Percentiles rank a stretch among this genome's conserved stretches.
These are phyloP conservation scores for Brevimyrus niger DNA, from an alignment of 2,113 vertebrate genomes.

Conservation along the genomic window DNA sequence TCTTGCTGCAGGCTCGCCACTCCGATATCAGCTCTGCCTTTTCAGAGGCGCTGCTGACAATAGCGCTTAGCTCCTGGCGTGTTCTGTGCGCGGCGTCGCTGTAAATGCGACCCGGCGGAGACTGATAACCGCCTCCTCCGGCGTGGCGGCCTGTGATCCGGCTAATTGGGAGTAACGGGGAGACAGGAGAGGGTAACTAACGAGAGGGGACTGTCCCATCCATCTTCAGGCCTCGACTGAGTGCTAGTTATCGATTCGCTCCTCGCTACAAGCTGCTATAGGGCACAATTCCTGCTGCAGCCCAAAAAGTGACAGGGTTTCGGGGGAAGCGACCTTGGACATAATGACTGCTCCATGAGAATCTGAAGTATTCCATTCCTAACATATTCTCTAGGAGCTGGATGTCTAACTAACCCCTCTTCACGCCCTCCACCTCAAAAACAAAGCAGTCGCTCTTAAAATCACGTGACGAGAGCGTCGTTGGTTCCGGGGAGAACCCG, in stretches of 20 bases:
- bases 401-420: background rate
- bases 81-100: background rate
- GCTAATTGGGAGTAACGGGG: slow-evolving; percentile 52
- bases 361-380: background rate
- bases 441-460: background rate
- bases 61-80: background rate
- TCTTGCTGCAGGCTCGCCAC: background rate
- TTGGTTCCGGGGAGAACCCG: background rate
- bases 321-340: slow-evolving; percentile 11
- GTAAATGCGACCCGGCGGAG: background rate
- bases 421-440: background rate
- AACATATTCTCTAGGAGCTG: background rate
- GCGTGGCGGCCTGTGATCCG: slow-evolving; percentile 57
- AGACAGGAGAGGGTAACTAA: slow-evolving; percentile 42
- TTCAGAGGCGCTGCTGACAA: background rate
- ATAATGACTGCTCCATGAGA: background rate
- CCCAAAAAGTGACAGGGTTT: slow-evolving; percentile 42
- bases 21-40: background rate
- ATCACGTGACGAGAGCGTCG: background rate
- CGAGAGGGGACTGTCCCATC: slow-evolving; percentile 48
- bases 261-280: slow-evolving; percentile 40
- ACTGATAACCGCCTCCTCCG: background rate
- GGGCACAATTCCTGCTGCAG: slow-evolving; percentile 29
- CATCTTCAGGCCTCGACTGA: slow-evolving; percentile 44
- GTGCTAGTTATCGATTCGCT: slow-evolving; percentile 54